These are phyloP conservation scores for Shinisaurus crocodilurus DNA, from an alignment of 2,113 vertebrate species.

Conservation along the genomic window DNA sequence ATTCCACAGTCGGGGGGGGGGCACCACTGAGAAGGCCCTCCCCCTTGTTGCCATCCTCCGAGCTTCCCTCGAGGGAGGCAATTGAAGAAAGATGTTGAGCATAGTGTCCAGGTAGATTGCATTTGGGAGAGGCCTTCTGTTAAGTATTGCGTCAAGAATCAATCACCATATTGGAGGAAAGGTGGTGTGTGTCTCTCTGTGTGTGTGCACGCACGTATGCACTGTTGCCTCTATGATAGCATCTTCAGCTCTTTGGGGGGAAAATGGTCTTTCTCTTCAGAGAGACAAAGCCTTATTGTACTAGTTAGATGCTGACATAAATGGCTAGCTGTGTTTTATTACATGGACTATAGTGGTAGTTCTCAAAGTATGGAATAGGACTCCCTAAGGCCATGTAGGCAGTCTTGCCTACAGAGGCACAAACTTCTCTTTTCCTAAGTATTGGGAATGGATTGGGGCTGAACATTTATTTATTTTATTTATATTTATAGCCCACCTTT, in stretches of 20 bases:
- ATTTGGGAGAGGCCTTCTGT: too few relatives aligned
- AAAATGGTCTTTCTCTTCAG: not conserved
- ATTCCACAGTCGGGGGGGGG: too few relatives aligned
- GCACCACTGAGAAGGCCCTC: too few relatives aligned
- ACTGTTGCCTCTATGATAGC: too few relatives aligned
- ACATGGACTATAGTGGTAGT: not conserved
- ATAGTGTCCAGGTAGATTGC: too few relatives aligned
- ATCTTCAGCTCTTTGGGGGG: not conserved
- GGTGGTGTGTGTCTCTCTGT: not conserved
- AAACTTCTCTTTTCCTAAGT: not conserved
- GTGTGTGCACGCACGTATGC: too few relatives aligned
- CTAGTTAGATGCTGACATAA: not conserved
- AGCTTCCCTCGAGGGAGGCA: too few relatives aligned
- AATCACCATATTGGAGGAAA: not conserved
- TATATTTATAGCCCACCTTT: too few relatives aligned
- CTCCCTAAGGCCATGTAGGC: not conserved
- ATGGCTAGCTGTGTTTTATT: not conserved
- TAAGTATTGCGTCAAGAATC: too few relatives aligned
- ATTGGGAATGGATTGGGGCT: not conserved
- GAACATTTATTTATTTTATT: too few relatives aligned
- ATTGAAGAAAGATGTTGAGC: too few relatives aligned
- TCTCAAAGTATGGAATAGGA: not conserved
- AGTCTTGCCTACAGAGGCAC: not conserved
- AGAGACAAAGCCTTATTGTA: not conserved
- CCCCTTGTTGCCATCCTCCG: too few relatives aligned